These are phyloP conservation scores for Eulemur coronatus DNA, from an alignment of 2,797 vertebrate genomes.

Conservation along the genomic window DNA sequence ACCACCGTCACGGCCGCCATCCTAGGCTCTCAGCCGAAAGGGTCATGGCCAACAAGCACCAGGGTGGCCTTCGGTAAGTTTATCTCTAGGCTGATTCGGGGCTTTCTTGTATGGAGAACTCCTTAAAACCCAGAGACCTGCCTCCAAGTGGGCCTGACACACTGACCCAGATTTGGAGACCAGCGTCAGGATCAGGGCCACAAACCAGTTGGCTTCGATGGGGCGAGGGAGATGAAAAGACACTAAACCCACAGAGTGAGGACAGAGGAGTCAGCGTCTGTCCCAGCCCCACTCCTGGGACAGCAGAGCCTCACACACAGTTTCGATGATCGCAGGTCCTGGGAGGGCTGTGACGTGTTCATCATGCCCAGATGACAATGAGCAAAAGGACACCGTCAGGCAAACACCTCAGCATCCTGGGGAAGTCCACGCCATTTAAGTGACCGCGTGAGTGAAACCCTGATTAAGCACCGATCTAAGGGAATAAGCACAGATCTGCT, in stretches of 20 bases:
- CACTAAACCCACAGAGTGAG: background rate
- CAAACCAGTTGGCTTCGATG: background rate
- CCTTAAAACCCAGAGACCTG: background rate
- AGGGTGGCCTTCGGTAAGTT: accelerated
- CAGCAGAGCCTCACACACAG: background rate
- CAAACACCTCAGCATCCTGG: background rate
- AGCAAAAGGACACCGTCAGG: background rate
- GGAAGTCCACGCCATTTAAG: background rate
- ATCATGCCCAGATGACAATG: accelerated
- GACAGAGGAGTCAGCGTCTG: accelerated
- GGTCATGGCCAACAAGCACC: background rate
- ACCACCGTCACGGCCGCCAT: accelerated
- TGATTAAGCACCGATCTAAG: background rate
- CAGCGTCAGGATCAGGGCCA: background rate
- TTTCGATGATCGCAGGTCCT: accelerated
- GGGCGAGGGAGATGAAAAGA: background rate
- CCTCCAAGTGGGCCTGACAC: background rate
- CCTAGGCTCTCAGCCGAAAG: background rate
- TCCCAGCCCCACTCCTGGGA: background rate
- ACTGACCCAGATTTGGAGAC: conserved; percentile 72
- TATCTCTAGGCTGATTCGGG: background rate
- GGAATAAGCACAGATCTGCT: background rate
- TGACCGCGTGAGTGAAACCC: background rate
- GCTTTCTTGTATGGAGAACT: background rate
- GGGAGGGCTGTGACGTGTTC: accelerated